A percentile compares a stretch with the other conserved stretches of the same genome.
Evolutionary conservation across 2,113 vertebrate species (phyloP).

Genomic region (cattle (Bos taurus)): ARS-UCD2.0 NC_037346.1:58063001-58063500

Average conservation of each 20-base stretch:
- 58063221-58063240: not conserved
- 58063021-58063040: not conserved
- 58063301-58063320: not conserved
- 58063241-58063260: not conserved
- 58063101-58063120: accelerated
- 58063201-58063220: not conserved
- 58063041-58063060: not conserved
- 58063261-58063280: accelerated
- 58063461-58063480: not conserved
- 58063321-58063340: accelerated
- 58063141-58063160: accelerated
- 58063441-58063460: not conserved
- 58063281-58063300: not conserved
- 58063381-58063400: not conserved
- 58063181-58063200: not conserved
- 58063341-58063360: not conserved
- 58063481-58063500: not conserved
- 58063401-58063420: not conserved
- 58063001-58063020: not conserved
- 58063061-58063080: not conserved
- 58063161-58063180: not conserved
- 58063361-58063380: accelerated
- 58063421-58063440: not conserved
- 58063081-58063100: accelerated
- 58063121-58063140: accelerated